Conservation (phyloP, 2,113 vertebrate species). For the Aegithalos caudatus region DNA sequence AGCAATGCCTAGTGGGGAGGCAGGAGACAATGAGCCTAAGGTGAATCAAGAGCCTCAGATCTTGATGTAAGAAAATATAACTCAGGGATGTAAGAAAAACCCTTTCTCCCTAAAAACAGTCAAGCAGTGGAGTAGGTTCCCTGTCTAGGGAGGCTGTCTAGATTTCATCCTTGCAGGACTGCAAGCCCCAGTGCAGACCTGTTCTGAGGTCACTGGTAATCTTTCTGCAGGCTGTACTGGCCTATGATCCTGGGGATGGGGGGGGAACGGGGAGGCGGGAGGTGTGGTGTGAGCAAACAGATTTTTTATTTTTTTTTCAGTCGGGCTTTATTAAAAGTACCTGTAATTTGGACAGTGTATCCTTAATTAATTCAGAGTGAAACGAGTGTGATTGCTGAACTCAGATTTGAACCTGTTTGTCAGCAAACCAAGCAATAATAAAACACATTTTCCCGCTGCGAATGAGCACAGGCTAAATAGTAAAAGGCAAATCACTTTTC, state of each 20-base stretch:
- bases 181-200: background rate
- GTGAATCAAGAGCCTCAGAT: accelerated
- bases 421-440: background rate
- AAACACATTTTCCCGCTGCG: background rate
- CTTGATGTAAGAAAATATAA: no score
- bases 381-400: background rate
- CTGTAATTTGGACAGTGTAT: background rate
- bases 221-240: background rate
- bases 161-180: background rate
- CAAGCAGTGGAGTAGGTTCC: no score
- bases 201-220: background rate
- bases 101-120: background rate
- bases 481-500: background rate
- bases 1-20: background rate
- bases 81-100: background rate
- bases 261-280: no score
- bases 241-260: background rate
- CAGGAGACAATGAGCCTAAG: accelerated
- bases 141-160: background rate
- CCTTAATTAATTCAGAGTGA: background rate
- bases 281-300: background rate
- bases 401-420: background rate
- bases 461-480: background rate
- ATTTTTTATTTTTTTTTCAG: no score
- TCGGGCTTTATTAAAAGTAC: background rate